A percentile compares a stretch with the other conserved stretches of the same genome.
Conservation (phyloP, 2,888 invertebrate genomes). For the Sesia bembeciformis region DNA sequence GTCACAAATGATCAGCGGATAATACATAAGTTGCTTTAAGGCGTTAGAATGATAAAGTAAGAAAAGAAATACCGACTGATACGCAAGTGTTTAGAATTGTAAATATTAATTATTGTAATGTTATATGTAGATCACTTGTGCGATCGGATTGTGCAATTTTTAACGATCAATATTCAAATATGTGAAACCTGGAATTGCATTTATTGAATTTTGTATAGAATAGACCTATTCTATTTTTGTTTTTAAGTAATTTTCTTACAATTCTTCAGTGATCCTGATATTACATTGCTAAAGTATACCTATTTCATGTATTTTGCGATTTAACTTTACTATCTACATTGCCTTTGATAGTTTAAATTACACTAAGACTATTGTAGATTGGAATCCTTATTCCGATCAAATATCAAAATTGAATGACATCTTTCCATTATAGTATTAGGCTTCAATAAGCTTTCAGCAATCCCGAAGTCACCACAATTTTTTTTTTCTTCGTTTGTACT, state of each 20-base stretch:
- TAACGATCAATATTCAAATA: slow-evolving; percentile 13
- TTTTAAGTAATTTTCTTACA: not conserved
- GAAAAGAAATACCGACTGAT: slow-evolving; percentile 52
- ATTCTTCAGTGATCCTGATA: not conserved
- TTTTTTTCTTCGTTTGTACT: no score
- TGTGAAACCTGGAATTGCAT: slow-evolving; percentile 47
- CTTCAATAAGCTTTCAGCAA: no score
- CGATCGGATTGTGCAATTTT: slow-evolving; percentile 39
- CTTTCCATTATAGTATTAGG: no score
- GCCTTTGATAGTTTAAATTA: slow-evolving; percentile 53
- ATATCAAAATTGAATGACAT: not conserved
- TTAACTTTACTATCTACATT: slow-evolving; percentile 48
- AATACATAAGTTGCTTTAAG: slow-evolving; percentile 28
- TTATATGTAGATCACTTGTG: slow-evolving; percentile 43
- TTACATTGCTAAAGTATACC: not conserved
- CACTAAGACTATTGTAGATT: slow-evolving; percentile 33
- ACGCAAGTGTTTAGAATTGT: slow-evolving; percentile 65
- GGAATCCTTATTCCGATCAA: slow-evolving; percentile 2
- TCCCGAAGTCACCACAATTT: no score
- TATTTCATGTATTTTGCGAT: slow-evolving; percentile 28
- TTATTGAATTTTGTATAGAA: slow-evolving; percentile 14
- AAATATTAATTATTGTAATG: slow-evolving; percentile 57
- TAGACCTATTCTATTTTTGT: not conserved
- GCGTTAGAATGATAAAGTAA: slow-evolving; percentile 25
- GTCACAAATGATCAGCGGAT: not conserved